Evolutionary conservation across 2,797 vertebrate species (phyloP), one percentile per base, ranked within the genome.

Genomic region (Heterohyrax brucei): DNA sequence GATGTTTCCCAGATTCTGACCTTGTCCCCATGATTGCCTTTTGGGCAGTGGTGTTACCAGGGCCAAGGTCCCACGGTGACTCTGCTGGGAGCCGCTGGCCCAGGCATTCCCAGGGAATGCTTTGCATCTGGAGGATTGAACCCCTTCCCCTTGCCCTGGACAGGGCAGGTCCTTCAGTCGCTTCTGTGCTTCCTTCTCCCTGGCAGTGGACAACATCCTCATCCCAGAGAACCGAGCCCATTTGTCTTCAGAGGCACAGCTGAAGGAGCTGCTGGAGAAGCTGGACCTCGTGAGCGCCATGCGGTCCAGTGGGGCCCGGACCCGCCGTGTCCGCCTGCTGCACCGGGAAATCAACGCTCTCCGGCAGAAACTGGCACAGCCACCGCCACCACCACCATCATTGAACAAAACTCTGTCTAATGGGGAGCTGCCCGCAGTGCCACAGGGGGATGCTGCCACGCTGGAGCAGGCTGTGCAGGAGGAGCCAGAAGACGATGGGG

Each of bases 211-310:
- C 98, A 99, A 99, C 92, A 98, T 99, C 91, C 98, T 99, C 89
- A 97, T 99, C 84, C 99, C 99, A 0, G 99, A 99, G 97, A 99
- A 99, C 97, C 98, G 99, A 78, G 98, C 99, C 75, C 99, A 99
- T 98, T 97, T 99, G 91, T 99, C 98, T 18, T 98, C 99, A 76
- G 99, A 99, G 61, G 99, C 98, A 16, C 99, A 99, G 97, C 98
- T 99, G 82, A 99, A 99, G 98, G 99, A 99, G 97, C 98, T 99
- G 97, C 98, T 99, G 96, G 99, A 99, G 97, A 99, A 99, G 98
- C 98, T 99, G 96, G 99, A 99, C 97, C 96, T 99, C 95, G 99
- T 99, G 75, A 99, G 99, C 10, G 98, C 99, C 93, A 99, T 99
- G 99, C 98, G 99, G 7, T 99, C 99, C 89, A 99, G 99, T 0